phyloP scores from a whole-genome alignment of 53 echinoderm and acorn worm genomes.

The Glandiceps talaboti region DNA sequence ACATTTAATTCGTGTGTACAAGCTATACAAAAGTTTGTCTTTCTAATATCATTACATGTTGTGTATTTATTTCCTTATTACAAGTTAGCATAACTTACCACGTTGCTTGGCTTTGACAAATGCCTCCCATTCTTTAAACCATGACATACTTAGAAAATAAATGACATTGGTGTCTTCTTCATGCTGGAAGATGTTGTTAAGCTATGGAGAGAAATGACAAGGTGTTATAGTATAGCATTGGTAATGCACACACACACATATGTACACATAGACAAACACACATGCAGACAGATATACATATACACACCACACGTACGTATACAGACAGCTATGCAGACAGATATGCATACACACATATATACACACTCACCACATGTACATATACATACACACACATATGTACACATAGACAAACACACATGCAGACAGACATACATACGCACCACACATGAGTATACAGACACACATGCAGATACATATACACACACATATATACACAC shows the following conservation, averaged over 20 bases:
- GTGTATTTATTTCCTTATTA: no score
- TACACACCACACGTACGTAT: not conserved
- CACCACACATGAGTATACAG: no score
- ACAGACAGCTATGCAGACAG: no score
- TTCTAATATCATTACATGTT: no score
- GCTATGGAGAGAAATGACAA: conserved; percentile 20
- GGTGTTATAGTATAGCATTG: not conserved
- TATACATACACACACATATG: no score
- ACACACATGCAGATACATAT: no score
- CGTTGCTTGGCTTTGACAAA: conserved; percentile 86
- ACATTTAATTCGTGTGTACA: no score
- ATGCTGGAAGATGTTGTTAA: conserved; percentile 58
- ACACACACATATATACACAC: no score
- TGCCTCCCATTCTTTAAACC: conserved; percentile 93
- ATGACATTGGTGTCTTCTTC: conserved; percentile 51
- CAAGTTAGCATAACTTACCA: no score
- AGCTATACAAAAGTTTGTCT: no score
- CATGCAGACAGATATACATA: not conserved
- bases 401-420: no score
- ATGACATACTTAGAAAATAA: conserved; percentile 88
- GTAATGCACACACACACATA: not conserved
- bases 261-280: not conserved
- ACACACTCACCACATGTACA: not conserved
- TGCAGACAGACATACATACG: no score
- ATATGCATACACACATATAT: not conserved